Evolutionary conservation across 2,113 vertebrate species (phyloP).

Genomic region (Paratilapia polleni): DNA sequence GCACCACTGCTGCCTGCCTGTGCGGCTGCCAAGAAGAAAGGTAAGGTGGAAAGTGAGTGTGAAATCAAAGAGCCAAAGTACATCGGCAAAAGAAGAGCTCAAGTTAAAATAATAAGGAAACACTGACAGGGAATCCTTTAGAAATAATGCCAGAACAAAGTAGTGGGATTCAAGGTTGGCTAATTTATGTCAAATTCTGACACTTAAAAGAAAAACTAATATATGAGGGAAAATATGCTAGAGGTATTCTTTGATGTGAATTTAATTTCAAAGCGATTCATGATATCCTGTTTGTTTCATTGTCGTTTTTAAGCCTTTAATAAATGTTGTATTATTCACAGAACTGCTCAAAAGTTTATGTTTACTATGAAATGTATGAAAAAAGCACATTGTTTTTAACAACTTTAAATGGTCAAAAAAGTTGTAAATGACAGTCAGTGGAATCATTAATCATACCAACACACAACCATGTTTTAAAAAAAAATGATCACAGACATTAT

Average conservation of each 20-base stretch:
- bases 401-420: not conserved
- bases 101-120: conserved; percentile 3
- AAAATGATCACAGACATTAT: not conserved
- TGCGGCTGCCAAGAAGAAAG: conserved; percentile 13
- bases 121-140: not conserved
- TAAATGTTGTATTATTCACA: not conserved
- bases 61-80: conserved; percentile 35
- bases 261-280: not conserved
- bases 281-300: not conserved
- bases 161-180: not conserved
- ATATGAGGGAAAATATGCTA: not conserved
- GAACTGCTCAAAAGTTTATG: not conserved
- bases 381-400: not conserved
- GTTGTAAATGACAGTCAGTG: not conserved
- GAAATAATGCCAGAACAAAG: conserved; percentile 8
- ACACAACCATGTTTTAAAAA: no score
- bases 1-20: not conserved
- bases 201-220: not conserved
- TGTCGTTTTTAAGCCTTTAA: not conserved
- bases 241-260: not conserved
- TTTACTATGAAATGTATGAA: not conserved
- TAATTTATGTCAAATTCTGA: conserved; percentile 30
- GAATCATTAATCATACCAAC: not conserved
- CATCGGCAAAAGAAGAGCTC: not conserved
- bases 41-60: not conserved